Conservation (phyloP, 2,113 vertebrate species). For the Amphilophus citrinellus region DNA sequence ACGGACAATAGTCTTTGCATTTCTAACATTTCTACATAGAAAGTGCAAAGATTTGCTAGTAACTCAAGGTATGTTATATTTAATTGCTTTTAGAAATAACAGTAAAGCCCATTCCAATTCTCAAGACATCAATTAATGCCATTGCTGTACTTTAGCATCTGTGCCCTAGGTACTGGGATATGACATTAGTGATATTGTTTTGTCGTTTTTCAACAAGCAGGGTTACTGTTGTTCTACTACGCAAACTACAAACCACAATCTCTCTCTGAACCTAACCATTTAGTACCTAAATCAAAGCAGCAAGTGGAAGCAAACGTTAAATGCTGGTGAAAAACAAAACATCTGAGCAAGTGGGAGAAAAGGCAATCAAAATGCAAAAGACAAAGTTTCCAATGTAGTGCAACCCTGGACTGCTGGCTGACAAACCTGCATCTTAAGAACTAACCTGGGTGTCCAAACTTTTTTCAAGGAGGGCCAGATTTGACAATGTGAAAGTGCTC, state of each 20-base stretch:
- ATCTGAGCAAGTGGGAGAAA: not conserved
- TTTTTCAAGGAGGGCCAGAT: too few species aligned
- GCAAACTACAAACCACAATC: not conserved
- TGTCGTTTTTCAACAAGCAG: not conserved
- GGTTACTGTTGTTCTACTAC: not conserved
- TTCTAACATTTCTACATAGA: not conserved
- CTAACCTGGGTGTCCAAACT: too few species aligned
- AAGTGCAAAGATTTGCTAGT: not conserved
- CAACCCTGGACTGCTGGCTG: not conserved
- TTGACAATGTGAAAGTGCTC: too few species aligned
- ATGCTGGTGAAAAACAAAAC: not conserved
- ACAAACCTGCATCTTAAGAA: too few species aligned
- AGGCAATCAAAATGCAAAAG: not conserved
- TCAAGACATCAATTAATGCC: not conserved
- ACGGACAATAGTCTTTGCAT: not conserved
- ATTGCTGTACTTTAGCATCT: not conserved
- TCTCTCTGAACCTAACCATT: not conserved
- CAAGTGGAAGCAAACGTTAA: not conserved
- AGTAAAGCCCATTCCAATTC: not conserved
- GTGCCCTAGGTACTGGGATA: not conserved
- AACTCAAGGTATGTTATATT: not conserved
- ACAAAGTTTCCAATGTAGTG: not conserved
- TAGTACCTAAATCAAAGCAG: not conserved
- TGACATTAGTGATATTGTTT: not conserved
- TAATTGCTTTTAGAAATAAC: not conserved